Evolutionary conservation across 2,113 vertebrate species (phyloP).

Genomic region (Coptodon bakossiorum): DNA sequence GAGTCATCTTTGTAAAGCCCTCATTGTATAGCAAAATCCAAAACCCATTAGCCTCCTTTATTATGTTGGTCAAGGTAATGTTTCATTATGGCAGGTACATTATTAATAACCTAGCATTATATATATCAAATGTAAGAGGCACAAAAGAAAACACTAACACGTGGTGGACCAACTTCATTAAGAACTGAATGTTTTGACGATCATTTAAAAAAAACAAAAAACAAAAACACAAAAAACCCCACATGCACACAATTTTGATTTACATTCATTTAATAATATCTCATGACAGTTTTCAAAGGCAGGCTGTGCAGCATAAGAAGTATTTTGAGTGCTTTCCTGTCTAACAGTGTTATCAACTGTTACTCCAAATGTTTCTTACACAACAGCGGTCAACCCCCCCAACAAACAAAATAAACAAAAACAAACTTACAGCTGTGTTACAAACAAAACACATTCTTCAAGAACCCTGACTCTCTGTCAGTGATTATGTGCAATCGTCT

Average conservation of each 20-base stretch:
- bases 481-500: conserved; percentile 46
- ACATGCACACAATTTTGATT: background rate
- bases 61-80: background rate
- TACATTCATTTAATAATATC: conserved; percentile 65
- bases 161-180: background rate
- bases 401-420: background rate
- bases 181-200: background rate
- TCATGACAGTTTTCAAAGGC: conserved; percentile 51
- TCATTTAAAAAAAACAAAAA: background rate
- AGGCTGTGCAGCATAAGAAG: conserved; percentile 56
- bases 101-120: background rate
- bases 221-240: accelerated
- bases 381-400: background rate
- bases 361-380: conserved; percentile 2
- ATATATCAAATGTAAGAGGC: background rate
- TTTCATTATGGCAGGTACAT: background rate
- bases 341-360: conserved; percentile 16
- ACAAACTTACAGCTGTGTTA: conserved; percentile 35
- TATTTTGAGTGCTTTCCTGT: conserved; percentile 45
- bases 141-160: background rate
- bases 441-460: conserved; percentile 36
- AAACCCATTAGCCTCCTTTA: background rate
- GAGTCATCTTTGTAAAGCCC: background rate
- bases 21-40: background rate
- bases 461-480: conserved; percentile 25